A percentile compares a stretch with the other conserved stretches of the same genome.
These are phyloP conservation scores for Agrochola macilenta DNA, from an alignment of 2,888 invertebrate species.

Conservation along the genomic window DNA sequence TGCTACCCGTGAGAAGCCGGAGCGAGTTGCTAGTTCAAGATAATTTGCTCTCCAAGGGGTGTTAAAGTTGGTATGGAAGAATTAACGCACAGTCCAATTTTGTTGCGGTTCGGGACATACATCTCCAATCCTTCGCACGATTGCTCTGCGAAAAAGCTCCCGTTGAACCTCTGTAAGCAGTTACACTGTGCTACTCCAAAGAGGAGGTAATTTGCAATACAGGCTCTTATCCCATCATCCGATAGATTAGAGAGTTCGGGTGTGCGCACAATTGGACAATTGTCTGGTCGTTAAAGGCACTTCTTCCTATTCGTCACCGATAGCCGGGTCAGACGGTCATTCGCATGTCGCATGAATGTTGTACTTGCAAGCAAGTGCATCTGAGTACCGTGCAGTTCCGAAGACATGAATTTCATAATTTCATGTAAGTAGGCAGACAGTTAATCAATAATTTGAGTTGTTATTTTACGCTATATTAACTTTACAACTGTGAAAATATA, in stretches of 20 bases:
- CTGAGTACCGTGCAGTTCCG: slow-evolving; percentile 20
- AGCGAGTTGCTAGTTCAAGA: too few species aligned
- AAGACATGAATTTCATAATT: slow-evolving; percentile 3
- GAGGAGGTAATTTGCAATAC: slow-evolving; percentile 81
- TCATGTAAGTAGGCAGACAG: not conserved
- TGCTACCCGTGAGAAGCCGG: too few species aligned
- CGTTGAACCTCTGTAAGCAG: not conserved
- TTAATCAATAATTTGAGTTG: not conserved
- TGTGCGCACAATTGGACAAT: slow-evolving; percentile 82
- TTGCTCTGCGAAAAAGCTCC: not conserved
- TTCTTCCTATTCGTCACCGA: slow-evolving; percentile 78
- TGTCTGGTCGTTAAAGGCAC: slow-evolving; percentile 75
- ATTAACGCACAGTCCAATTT: not conserved
- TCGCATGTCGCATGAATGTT: slow-evolving; percentile 38
- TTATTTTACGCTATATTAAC: slow-evolving; percentile 19
- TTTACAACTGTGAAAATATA: slow-evolving; percentile 32
- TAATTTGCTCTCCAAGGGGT: not conserved
- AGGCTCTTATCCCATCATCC: slow-evolving; percentile 81
- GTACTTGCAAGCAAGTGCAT: slow-evolving; percentile 44
- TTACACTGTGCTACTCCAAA: slow-evolving; percentile 25
- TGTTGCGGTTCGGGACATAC: not conserved
- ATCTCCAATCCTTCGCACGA: not conserved
- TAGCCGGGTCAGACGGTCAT: slow-evolving; percentile 68
- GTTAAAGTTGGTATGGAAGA: not conserved
- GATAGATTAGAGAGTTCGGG: slow-evolving; percentile 82